Base-by-base conservation (phyloP, 2,113 vertebrate species). In the Pelodiscus sinensis region DNA sequence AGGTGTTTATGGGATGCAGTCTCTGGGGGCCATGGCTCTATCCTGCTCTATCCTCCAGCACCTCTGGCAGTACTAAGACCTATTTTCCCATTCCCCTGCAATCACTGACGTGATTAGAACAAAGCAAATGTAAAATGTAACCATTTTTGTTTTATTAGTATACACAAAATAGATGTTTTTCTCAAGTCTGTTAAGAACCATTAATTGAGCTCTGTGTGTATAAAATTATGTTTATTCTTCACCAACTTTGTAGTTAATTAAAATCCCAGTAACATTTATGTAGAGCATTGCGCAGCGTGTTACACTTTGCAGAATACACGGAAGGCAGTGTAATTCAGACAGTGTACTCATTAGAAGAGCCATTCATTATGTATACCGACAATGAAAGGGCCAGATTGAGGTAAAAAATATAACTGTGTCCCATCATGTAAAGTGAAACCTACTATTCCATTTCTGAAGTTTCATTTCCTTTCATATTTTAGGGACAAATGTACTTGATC, bases 401-500 rank as follows among this genome's bases (percentile, higher is more conserved):
- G 44, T 38, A 0, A 81, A 19, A 73, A 73, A 73, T 35, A 73
- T 15, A 73, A 73, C 29, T 27, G 11, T 56, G 14, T 85, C 84
- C 27, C 35, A 51, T 38, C n/a, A 73, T 73, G 54, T 71, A 22
- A 83, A 90, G 13, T 71, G 68, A 90, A 80, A 75, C 50, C 62
- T 93, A 81, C 29, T 10, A 55, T 29, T 78, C 12, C 11, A 27
- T 78, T 94, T 94, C 88, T 91, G 44, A 94, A 58, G 19, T 89
- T 60, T 80, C 14, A 60, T 89, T 91, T 96, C 86, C 25, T 87
- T 92, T 95, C 50, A 12, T 91, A 80, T 95, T 96, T 57, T 98
- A 99, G 99, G 98, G 82, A 96, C 98, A 83, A 97, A 98, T 87
- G 99, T 99, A 92, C 96, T 98, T 84, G 99, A 99, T 57, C 98